Evolutionary conservation across 2,113 vertebrate genomes (phyloP).

Genomic region (Hippopotamus amphibius): DNA sequence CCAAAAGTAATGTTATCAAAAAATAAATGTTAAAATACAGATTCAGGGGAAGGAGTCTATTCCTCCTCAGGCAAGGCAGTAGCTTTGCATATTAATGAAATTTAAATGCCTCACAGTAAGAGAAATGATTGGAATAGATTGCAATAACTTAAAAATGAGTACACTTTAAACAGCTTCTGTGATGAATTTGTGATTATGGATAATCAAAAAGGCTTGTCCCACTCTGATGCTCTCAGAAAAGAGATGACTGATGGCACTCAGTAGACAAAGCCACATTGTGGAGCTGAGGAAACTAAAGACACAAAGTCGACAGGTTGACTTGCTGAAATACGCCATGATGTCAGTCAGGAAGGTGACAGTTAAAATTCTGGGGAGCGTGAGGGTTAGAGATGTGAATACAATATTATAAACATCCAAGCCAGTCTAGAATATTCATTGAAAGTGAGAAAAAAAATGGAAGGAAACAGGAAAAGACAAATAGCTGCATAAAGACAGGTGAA

Average conservation of each 20-base stretch:
- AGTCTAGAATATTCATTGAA: background rate
- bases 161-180: constrained; percentile 69
- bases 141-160: constrained; percentile 78
- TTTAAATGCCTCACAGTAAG: constrained; percentile 76
- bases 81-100: constrained; percentile 79
- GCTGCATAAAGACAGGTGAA: background rate
- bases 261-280: constrained; percentile 1
- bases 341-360: background rate
- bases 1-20: constrained; percentile 74
- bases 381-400: background rate
- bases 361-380: background rate
- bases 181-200: constrained; percentile 58
- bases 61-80: constrained; percentile 61
- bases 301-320: constrained; percentile 1
- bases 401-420: background rate
- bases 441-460: constrained; percentile 44
- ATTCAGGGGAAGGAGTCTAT: constrained; percentile 81
- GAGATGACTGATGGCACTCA: background rate
- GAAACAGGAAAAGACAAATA: constrained; percentile 14
- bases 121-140: constrained; percentile 74
- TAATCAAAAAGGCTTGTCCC: constrained; percentile 48
- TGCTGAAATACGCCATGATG: constrained; percentile 44
- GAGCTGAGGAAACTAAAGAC: background rate
- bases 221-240: constrained; percentile 26
- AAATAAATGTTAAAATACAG: constrained; percentile 80